These are phyloP conservation scores for Lysiphlebus fabarum DNA, from an alignment of 1,140 invertebrate species.

Conservation along the genomic window DNA sequence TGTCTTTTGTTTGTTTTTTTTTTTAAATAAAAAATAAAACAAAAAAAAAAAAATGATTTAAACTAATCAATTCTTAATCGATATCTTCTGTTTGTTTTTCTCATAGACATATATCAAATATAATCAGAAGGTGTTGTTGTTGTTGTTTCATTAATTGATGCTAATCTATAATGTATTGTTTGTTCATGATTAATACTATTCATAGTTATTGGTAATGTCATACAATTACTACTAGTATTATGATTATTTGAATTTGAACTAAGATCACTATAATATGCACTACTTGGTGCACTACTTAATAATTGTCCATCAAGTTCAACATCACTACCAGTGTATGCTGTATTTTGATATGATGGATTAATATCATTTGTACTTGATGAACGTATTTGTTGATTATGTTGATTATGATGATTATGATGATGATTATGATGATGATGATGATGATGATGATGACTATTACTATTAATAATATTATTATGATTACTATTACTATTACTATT, in stretches of 20 bases:
- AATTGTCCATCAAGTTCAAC: constrained; percentile 64
- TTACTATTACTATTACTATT: constrained; percentile 37
- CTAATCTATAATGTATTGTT: constrained; percentile 53
- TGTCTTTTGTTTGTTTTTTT: no score
- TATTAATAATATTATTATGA: constrained; percentile 37
- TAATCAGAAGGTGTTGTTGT: constrained; percentile 64
- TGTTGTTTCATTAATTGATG: constrained; percentile 65
- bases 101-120: constrained; percentile 47
- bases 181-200: constrained; percentile 41
- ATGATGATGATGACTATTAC: constrained; percentile 43
- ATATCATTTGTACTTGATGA: constrained; percentile 44
- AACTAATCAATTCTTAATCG: no score
- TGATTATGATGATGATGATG: constrained; percentile 43
- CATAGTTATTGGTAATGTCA: constrained; percentile 22
- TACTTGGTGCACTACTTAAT: constrained; percentile 64
- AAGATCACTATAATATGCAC: constrained; percentile 70
- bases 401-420: constrained; percentile 40
- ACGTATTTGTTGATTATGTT: constrained; percentile 13
- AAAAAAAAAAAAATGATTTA: no score
- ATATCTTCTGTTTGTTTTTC: no score
- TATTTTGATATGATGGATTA: constrained; percentile 67
- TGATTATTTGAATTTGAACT: constrained; percentile 40
- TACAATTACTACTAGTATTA: constrained; percentile 26
- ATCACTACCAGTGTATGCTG: constrained; percentile 64
- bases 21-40: no score